These are phyloP conservation scores for Lithophane semibrunnea DNA, from an alignment of 2,888 invertebrate species.

Conservation along the genomic window DNA sequence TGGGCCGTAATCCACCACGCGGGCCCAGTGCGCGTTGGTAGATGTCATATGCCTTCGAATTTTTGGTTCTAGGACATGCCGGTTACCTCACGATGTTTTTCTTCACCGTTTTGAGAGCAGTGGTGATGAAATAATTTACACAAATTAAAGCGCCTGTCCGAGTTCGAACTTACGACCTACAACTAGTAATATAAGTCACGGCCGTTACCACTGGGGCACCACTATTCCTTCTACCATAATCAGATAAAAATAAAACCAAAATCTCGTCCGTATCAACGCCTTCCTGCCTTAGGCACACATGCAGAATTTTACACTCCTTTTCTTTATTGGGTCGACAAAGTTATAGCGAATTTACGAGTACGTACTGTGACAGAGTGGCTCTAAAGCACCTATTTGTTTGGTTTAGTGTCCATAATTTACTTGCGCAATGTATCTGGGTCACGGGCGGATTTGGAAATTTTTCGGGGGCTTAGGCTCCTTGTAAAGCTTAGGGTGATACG, in stretches of 20 bases:
- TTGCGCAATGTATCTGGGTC: constrained; percentile 75
- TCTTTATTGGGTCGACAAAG: constrained; percentile 71
- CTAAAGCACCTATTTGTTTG: constrained; percentile 80
- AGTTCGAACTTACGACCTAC: too few relatives aligned
- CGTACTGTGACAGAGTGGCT: constrained; percentile 77
- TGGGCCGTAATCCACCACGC: too few relatives aligned
- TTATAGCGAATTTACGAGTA: constrained; percentile 76
- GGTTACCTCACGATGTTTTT: too few relatives aligned
- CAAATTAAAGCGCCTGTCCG: too few relatives aligned
- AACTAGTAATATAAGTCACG: too few relatives aligned
- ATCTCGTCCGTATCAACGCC: constrained; percentile 21
- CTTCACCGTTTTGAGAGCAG: too few relatives aligned
- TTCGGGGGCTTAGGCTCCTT: constrained; percentile 41
- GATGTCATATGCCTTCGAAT: too few relatives aligned
- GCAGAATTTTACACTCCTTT: constrained; percentile 67
- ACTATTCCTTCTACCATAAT: not conserved
- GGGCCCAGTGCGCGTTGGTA: too few relatives aligned
- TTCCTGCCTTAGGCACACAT: constrained; percentile 41
- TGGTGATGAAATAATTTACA: too few relatives aligned
- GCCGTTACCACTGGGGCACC: too few relatives aligned
- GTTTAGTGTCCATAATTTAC: constrained; percentile 81
- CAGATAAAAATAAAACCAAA: constrained; percentile 37
- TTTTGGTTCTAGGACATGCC: too few relatives aligned
- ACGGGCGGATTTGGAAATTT: constrained; percentile 57
- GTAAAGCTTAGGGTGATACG: constrained; percentile 47